These are phyloP conservation scores for Drosophila sordidula DNA, from an alignment of 2,888 invertebrate species.

Conservation along the genomic window DNA sequence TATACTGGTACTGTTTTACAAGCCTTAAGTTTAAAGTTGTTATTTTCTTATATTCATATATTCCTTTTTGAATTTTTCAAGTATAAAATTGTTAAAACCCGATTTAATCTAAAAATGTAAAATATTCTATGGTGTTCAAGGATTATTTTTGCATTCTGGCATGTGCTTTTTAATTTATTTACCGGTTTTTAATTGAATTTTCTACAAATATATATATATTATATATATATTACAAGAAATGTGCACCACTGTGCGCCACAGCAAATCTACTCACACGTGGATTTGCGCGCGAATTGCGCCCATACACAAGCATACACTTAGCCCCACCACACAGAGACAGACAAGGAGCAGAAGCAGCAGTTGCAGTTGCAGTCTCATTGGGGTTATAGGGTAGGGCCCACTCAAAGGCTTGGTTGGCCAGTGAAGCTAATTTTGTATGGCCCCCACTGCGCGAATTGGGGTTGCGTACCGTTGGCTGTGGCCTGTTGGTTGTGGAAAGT, in stretches of 20 bases:
- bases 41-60: too few species aligned
- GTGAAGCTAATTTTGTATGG: constrained; percentile 72
- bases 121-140: too few species aligned
- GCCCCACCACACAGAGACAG: constrained; percentile 8
- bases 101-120: too few species aligned
- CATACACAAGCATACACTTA: constrained; percentile 21
- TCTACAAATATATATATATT: too few species aligned
- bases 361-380: constrained; percentile 50
- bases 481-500: constrained; percentile 14
- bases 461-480: constrained; percentile 47
- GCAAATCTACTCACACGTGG: constrained; percentile 37
- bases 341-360: constrained; percentile 18
- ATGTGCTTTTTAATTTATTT: too few species aligned
- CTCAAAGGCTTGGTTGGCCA: constrained; percentile 69
- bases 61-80: too few species aligned
- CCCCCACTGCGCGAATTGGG: constrained; percentile 51
- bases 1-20: too few species aligned
- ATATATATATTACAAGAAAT: background rate
- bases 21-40: too few species aligned
- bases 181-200: too few species aligned
- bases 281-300: constrained; percentile 50
- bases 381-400: constrained; percentile 56
- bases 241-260: constrained; percentile 43
- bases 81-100: too few species aligned
- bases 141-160: too few species aligned